phyloP scores from a whole-genome alignment of 2,113 vertebrate species.

The Lampris megalopsis region DNA sequence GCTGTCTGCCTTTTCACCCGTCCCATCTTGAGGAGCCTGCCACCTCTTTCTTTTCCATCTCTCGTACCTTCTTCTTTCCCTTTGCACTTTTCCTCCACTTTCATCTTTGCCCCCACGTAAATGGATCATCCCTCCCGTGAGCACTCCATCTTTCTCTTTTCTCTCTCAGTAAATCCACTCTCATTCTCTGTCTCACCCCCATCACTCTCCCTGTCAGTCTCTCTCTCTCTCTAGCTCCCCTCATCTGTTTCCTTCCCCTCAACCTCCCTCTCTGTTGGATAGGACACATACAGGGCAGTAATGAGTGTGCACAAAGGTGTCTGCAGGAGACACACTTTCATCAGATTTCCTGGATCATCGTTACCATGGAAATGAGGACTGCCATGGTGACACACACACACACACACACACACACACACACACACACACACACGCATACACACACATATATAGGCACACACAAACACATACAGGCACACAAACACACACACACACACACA shows the following conservation, averaged over 20 bases:
- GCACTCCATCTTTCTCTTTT: constrained; percentile 14
- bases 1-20: constrained; percentile 19
- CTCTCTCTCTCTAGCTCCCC: constrained; percentile 10
- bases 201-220: constrained; percentile 4
- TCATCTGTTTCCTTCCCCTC: not conserved
- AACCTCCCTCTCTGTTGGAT: constrained; percentile 59
- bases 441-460: no score
- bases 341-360: constrained; percentile 72
- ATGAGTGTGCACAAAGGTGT: constrained; percentile 75
- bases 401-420: constrained; percentile 42
- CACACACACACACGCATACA: no score
- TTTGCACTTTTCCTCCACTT: constrained; percentile 36
- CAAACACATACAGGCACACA: no score
- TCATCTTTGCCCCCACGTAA: constrained; percentile 23
- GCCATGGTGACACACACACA: constrained; percentile 45
- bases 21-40: constrained; percentile 25
- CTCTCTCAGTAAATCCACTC: not conserved
- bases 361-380: constrained; percentile 82
- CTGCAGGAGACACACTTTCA: constrained; percentile 80
- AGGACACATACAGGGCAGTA: constrained; percentile 79
- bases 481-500: no score
- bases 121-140: constrained; percentile 22
- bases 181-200: not conserved
- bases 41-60: constrained; percentile 18
- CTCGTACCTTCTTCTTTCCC: constrained; percentile 5